Evolutionary conservation across 2,113 vertebrate species (phyloP), one percentile per base, ranked within the genome.

Genomic region (Mesitornis unicolor): DNA sequence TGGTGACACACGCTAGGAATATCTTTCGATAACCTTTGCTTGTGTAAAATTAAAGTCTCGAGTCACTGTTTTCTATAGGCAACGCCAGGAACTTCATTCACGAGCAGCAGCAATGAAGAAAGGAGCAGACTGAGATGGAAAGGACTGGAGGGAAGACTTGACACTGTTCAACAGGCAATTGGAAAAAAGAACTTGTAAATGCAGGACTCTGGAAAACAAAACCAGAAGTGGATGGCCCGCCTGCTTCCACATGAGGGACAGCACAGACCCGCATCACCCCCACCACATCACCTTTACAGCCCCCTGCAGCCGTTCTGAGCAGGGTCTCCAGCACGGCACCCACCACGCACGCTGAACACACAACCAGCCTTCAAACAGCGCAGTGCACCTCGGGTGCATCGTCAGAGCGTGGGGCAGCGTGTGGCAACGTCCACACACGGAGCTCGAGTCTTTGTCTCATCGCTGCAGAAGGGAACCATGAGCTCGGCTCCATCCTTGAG

Each of bases 281-380:
- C 7, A 43, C 36, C 12, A 20, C 1, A 24, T 10, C 31, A 69
- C 26, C 63, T 87, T 65, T 64, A 69, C 81, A 65, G 70, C 12
- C 59, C 29, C 19, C 17, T 65, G 69, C 47, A 73, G 45, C 40
- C 67, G 40, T 28, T 18, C 35, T 17, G 53, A 87, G 81, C 9
- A 85, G 40, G 11, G 10, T 42, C 29, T 64, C 65, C 70, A 56
- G 29, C 1, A 3, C 0, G 59, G 70, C 56, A 10, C 0, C n/a
- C n/a, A n/a, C n/a, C n/a, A n/a, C n/a, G n/a, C n/a, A n/a, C n/a
- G n/a, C n/a, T n/a, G n/a, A n/a, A n/a, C 29, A 29, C 31, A 31
- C 2, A 1, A n/a, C 33, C 56, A 33, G 13, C 51, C 51, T 40
- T 65, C 20, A 60, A 75, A 60, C 6, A 53, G 47, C 8, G 1